phyloP scores from a whole-genome alignment of 2,113 vertebrate species.

The Percina caprodes region DNA sequence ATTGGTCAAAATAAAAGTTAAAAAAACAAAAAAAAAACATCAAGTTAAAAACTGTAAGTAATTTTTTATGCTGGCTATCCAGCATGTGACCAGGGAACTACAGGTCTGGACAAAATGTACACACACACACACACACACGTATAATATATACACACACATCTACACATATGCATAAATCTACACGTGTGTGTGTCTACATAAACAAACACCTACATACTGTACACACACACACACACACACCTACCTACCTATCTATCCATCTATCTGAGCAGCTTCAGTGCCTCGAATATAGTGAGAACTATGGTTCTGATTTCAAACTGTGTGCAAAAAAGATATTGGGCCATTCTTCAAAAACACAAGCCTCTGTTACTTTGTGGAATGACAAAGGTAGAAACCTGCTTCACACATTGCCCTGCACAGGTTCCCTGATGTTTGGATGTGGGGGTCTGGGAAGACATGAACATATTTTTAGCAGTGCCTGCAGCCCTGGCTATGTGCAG shows the following conservation, averaged over 20 bases:
- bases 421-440: too few species aligned
- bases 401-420: background rate
- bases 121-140: too few species aligned
- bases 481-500: too few species aligned
- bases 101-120: background rate
- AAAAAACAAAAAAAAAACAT: background rate
- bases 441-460: too few species aligned
- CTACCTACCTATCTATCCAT: too few species aligned
- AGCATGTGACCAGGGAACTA: background rate
- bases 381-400: background rate
- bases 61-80: background rate
- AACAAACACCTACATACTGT: too few species aligned
- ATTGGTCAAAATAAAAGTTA: too few species aligned
- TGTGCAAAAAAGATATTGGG: background rate
- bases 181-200: too few species aligned
- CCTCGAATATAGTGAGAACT: background rate
- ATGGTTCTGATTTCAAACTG: conserved; percentile 12
- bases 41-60: background rate
- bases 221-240: too few species aligned
- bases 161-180: too few species aligned
- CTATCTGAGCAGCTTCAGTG: background rate
- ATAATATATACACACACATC: too few species aligned
- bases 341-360: conserved; percentile 1
- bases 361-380: background rate
- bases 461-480: too few species aligned